Evolutionary conservation across 2,113 vertebrate species (phyloP), one percentile per base, ranked within the genome.

Genomic region (Chaetorhynchus papuensis): DNA sequence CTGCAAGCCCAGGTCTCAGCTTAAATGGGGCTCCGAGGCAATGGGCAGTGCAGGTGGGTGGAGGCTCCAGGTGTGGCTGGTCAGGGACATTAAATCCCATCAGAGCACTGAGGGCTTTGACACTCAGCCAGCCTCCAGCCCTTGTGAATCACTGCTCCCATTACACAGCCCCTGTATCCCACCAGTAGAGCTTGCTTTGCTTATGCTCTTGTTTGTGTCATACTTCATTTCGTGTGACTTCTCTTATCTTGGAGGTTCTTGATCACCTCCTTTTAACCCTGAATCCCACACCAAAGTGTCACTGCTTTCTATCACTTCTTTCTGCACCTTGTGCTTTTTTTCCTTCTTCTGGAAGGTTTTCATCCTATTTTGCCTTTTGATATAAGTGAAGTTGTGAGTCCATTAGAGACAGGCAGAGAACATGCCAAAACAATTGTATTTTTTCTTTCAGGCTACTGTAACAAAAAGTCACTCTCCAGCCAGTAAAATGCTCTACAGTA

Each of bases 1-100:
- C 0, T 2, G 1, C 0, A 6, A 1, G 1, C 4, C 15, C 11
- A 21, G 11, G 5, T n/a, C 47, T 82, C 30, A 84, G 56, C 65
- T 89, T 94, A 82, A 91, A 56, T 59, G 5, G 30, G 35, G 30
- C 30, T 71, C 39, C 3, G 15, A 80, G 28, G 35, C 21, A 13
- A 27, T 47, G 54, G 22, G 41, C 57, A 56, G 41, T 30, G 27
- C 0, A 1, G 45, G 35, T 61, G 42, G 14, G 37, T 70, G 50
- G 28, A 52, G 22, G 28, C 9, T 77, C 21, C 76, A 77, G 41
- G 17, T 70, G 80, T 37, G 45, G 42, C 63, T 87, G 26, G 1
- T 81, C 33, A 87, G 47, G 59, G 14, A 37, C 15, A 30, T 83
- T 53, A 59, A 57, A 63, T 21, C 56, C 88, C 18, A 54, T 42